A percentile compares a stretch with the other conserved stretches of the same genome.
Conservation (phyloP, 2,113 vertebrate species). For the Dipodomys ordii region DNA sequence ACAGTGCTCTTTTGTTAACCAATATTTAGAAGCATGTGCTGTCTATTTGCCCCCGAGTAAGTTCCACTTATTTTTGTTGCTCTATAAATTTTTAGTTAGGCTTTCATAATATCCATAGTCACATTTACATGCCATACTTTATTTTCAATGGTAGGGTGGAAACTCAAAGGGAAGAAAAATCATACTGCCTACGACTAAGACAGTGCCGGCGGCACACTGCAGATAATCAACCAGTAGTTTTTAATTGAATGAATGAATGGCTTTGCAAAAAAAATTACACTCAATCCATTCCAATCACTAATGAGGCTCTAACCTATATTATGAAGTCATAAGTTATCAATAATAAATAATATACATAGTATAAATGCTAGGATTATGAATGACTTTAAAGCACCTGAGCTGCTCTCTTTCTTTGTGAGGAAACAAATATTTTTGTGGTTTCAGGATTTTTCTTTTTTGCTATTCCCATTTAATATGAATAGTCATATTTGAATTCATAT, state of each 20-base stretch:
- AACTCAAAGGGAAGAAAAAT: neutral
- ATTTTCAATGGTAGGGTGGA: neutral
- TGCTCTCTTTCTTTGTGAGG: neutral
- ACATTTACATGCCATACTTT: neutral
- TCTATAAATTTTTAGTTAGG: neutral
- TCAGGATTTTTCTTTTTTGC: neutral
- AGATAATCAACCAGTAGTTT: neutral
- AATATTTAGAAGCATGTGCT: neutral
- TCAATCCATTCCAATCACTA: neutral
- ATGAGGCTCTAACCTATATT: neutral
- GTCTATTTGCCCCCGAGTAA: neutral
- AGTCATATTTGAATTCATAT: neutral
- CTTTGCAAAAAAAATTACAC: neutral
- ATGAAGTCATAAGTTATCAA: neutral
- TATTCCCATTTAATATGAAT: too few species aligned
- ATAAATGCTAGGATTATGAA: neutral
- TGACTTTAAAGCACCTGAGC: neutral
- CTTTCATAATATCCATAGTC: neutral
- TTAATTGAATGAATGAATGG: constrained; percentile 1
- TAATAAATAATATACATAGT: neutral
- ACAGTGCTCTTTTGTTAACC: neutral
- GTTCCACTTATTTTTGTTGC: neutral
- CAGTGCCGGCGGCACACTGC: neutral
- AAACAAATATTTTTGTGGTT: neutral
- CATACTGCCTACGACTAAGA: neutral